A percentile compares a stretch with the other conserved stretches of the same genome.
These are phyloP conservation scores for Trichomalopsis sarcophagae DNA, from an alignment of 1,140 invertebrate species.

Conservation along the genomic window DNA sequence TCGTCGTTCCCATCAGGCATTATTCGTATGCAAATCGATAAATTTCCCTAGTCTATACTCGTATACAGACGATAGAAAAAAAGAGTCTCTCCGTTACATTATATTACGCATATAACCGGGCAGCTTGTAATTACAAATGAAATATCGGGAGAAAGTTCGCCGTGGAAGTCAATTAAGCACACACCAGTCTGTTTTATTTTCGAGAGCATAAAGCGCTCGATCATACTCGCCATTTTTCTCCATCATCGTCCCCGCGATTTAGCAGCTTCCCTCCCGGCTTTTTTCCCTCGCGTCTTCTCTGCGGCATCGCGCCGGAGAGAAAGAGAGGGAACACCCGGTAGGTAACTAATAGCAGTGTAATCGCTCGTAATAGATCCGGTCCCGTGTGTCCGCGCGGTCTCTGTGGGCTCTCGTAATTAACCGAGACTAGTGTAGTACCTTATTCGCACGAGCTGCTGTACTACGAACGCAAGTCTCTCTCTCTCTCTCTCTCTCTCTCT, in stretches of 20 bases:
- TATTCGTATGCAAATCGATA: not conserved
- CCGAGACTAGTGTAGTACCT: constrained; percentile 6
- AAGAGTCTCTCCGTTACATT: not conserved
- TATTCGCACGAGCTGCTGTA: not conserved
- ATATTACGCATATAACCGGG: not conserved
- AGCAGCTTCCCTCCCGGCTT: not conserved
- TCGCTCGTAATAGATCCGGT: constrained; percentile 67
- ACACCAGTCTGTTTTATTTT: not conserved
- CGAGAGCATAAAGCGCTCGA: not conserved
- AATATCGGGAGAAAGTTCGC: constrained; percentile 4
- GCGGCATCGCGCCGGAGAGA: not conserved
- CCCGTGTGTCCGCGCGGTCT: constrained; percentile 55
- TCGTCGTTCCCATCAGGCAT: not conserved
- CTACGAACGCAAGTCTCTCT: not conserved
- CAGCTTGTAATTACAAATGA: constrained; percentile 7
- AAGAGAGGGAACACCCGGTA: constrained; percentile 63
- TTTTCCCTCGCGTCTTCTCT: not conserved
- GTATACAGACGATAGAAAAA: not conserved
- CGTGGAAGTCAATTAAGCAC: not conserved
- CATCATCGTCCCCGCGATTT: constrained; percentile 8
- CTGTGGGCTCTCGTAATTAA: constrained; percentile 56
- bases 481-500: no score
- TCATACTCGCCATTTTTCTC: not conserved
- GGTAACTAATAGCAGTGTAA: constrained; percentile 70
- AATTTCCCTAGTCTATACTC: not conserved